A percentile compares a stretch with the other conserved stretches of the same genome.
phyloP scores from a whole-genome alignment of 2,113 vertebrate species.

The Caranx melampygus region DNA sequence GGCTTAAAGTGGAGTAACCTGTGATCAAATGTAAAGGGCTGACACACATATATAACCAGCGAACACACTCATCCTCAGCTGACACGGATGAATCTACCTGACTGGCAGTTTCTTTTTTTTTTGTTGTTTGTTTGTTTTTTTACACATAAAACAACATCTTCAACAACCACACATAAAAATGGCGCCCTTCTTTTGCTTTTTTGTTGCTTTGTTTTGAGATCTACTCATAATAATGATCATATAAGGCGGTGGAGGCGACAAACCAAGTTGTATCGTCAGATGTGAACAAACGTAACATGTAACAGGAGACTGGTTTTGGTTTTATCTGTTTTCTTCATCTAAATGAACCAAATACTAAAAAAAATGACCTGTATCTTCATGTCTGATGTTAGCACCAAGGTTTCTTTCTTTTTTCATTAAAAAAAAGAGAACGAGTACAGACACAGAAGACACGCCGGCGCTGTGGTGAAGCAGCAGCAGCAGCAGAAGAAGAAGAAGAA shows the following conservation, averaged over 20 bases:
- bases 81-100: slow-evolving; percentile 60
- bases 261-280: slow-evolving; percentile 25
- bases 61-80: slow-evolving; percentile 35
- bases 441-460: slow-evolving; percentile 40
- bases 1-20: slow-evolving; percentile 37
- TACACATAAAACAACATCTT: slow-evolving; percentile 50
- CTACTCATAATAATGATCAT: slow-evolving; percentile 69
- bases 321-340: not conserved
- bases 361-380: slow-evolving; percentile 44
- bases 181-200: slow-evolving; percentile 32
- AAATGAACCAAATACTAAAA: slow-evolving; percentile 23
- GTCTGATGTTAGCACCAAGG: slow-evolving; percentile 82
- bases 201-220: slow-evolving; percentile 62
- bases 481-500: slow-evolving; percentile 41
- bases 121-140: not conserved
- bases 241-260: slow-evolving; percentile 47
- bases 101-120: slow-evolving; percentile 49
- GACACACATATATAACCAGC: slow-evolving; percentile 30
- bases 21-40: slow-evolving; percentile 20
- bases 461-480: slow-evolving; percentile 40
- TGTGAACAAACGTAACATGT: slow-evolving; percentile 25
- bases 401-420: slow-evolving; percentile 49
- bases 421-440: slow-evolving; percentile 54
- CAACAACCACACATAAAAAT: slow-evolving; percentile 51
- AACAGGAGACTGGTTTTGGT: not conserved